Evolutionary conservation across 2,113 vertebrate species (phyloP), one percentile per base, ranked within the genome.

Genomic region (Phodopus roborovskii): DNA sequence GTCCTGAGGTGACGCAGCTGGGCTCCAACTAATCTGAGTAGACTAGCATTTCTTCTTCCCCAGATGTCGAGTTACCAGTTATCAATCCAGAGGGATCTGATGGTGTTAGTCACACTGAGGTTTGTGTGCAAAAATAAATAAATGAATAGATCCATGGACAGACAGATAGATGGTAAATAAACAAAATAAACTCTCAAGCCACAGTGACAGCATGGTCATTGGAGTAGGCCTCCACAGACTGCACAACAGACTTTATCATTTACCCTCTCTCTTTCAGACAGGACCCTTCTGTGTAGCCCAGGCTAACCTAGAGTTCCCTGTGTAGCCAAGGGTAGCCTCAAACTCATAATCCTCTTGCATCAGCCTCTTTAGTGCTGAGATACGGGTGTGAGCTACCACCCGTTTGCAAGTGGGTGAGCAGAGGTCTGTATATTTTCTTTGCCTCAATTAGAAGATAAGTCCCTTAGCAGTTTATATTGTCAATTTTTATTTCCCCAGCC

Each of bases 41-140:
- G 92, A 81, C 71, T 90, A 73, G 88, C 77, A 82, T 94, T 90
- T 74, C 84, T 84, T 30, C 78, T 28, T 70, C 5, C 60, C 74
- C 79, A 90, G 90, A 87, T 15, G 45, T 74, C 64, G 56, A 78
- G 87, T 56, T 66, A 30, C 50, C 42, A 19, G 22, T 62, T 78
- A 82, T 86, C 11, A 62, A 95, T 79, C 86, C 45, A 78, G 70
- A 95, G 71, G 83, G 82, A 24, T 75, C 36, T 28, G 39, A 73
- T 56, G 78, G 58, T 5, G 3, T 30, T 36, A 68, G 16, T 9
- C 13, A 60, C 2, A 13, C 17, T 24, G 16, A 79, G 60, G 75
- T 78, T 84, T 95, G 70, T 83, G 42, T 68, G n/a, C 68, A 68
- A 74, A 74, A 74, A 64, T 94, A 91, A 91, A 0, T 15, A 74